Base-by-base conservation (phyloP, 2,888 invertebrate species). In the Caenorhabditis drosophilae region DNA sequence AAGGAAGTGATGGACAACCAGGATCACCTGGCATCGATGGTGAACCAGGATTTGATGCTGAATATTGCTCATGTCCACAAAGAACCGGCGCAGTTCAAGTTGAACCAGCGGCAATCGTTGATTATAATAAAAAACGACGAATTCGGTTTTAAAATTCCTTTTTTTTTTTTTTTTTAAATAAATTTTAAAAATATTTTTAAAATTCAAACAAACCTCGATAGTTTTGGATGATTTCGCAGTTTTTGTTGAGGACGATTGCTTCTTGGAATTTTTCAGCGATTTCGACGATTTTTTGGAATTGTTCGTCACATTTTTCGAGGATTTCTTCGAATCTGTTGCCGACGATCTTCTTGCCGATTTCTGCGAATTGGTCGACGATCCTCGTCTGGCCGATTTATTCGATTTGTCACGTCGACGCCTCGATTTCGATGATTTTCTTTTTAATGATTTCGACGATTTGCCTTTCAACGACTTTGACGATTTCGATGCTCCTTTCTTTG, bases 41-140 rank as follows among this genome's bases (percentile, higher is more conserved):
- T 22, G 54, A 51, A 47, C 52, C 58, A 36, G 55, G 53, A 51
- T 47, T 42, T 16, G 57, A 51, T 18, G 51, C 55, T 1, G 57
- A 50, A 22, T 61, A 61, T 42, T 61, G 61, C 20, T 23, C 34
- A 18, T 61, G 61, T 40, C 61, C 61, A 36, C 51, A 55, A 35
- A 46, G 61, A 47, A 61, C 55, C 6, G 61, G 40, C 6, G 61
- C 55, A 12, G 46, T 61, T 18, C 54, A 61, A 38, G 61, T 61
- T 6, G 51, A 50, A 40, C 55, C 55, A 31, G 55, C 55, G 1
- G 40, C 38, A 11, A 31, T 3, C 18, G 41, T 31, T 2, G 45
- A 27, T n/a, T n/a, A 4, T n/a, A 34, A 55, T 34, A 9, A 9
- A 7, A 48, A 41, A 26, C 51, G 51, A 41, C 55, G 51, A 54